phyloP scores from a whole-genome alignment of 2,113 vertebrate species.

The Cavia porcellus region DNA sequence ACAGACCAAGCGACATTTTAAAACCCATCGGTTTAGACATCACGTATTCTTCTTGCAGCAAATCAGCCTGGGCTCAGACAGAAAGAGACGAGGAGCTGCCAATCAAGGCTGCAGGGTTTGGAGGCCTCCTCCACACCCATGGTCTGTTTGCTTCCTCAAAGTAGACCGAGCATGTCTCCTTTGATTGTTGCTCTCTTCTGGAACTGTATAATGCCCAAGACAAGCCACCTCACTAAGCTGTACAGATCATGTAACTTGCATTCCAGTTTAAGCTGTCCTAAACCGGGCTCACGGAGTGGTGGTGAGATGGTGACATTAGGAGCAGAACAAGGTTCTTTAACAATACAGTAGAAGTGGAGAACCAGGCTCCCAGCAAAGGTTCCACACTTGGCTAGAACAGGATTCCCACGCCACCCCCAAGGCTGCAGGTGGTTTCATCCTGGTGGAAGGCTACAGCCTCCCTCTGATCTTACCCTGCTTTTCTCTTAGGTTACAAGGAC shows the following conservation, averaged over 20 bases:
- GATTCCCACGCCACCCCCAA: neutral
- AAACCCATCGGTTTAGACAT: slow-evolving; percentile 70
- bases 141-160: neutral
- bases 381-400: rapidly evolving
- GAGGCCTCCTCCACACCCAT: neutral
- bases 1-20: slow-evolving; percentile 47
- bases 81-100: neutral
- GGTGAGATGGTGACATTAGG: neutral
- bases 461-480: slow-evolving; percentile 77
- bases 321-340: neutral
- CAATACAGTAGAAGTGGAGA: neutral
- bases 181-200: neutral
- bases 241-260: neutral
- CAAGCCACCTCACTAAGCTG: neutral
- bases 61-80: slow-evolving; percentile 65
- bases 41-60: slow-evolving; percentile 61
- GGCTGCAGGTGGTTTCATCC: neutral
- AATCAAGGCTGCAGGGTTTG: rapidly evolving
- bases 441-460: slow-evolving; percentile 52
- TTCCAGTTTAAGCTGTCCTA: slow-evolving; percentile 59
- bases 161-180: neutral
- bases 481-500: slow-evolving; percentile 71
- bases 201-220: neutral
- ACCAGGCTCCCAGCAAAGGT: neutral
- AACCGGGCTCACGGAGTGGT: slow-evolving; percentile 15